A percentile compares a stretch with the other conserved stretches of the same genome.
phyloP scores from a whole-genome alignment of 1,140 invertebrate species.

The Drosophila repleta region DNA sequence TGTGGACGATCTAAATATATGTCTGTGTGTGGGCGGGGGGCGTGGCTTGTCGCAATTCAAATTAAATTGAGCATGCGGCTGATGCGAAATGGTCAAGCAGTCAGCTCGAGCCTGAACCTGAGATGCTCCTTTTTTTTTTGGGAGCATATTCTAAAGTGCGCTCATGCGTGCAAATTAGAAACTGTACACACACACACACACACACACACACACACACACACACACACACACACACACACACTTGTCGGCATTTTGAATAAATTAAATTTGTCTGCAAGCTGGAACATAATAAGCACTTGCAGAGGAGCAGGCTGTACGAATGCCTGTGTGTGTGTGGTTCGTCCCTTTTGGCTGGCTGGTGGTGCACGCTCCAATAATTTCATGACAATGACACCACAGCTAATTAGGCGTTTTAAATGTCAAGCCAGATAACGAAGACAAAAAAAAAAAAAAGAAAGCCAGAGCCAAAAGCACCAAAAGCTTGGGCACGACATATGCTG shows the following conservation, averaged over 20 bases:
- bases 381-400: slow-evolving; percentile 53
- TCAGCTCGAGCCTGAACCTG: no score
- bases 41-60: slow-evolving; percentile 61
- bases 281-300: slow-evolving; percentile 55
- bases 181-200: slow-evolving; percentile 14
- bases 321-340: slow-evolving; percentile 16
- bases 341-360: neutral
- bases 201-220: slow-evolving; percentile 18
- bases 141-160: slow-evolving; percentile 51
- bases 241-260: slow-evolving; percentile 75
- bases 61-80: slow-evolving; percentile 71
- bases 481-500: neutral
- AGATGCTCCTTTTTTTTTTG: slow-evolving; percentile 62
- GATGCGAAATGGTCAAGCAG: slow-evolving; percentile 58
- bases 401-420: slow-evolving; percentile 80
- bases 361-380: slow-evolving; percentile 70
- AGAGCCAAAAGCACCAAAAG: neutral
- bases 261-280: slow-evolving; percentile 66
- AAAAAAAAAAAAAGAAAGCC: slow-evolving; percentile 14
- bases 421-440: slow-evolving; percentile 37
- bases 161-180: slow-evolving; percentile 67
- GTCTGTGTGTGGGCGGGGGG: slow-evolving; percentile 10
- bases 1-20: slow-evolving; percentile 49
- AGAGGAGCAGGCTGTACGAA: neutral
- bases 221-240: no score